Evolutionary conservation across 2,113 vertebrate genomes (phyloP), one percentile per base, ranked within the genome.

Genomic region (Apteryx mantelli): DNA sequence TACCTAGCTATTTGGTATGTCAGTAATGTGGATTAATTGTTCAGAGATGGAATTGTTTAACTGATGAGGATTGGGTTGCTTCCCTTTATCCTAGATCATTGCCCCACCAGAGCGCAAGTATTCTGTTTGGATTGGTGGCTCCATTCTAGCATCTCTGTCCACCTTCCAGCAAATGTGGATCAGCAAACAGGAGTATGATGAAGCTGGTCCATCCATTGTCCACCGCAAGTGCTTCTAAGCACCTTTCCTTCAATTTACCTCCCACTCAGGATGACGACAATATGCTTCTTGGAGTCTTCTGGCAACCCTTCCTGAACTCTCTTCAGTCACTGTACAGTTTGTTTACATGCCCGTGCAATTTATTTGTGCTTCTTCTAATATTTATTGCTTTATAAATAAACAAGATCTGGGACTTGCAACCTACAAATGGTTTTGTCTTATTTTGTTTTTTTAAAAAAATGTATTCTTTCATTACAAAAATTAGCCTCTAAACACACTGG

Each of bases 131-230:
- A 99, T 99, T 3, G 98, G 98, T 64, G 98, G 98, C 70, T 99
- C 98, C 89, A 99, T 99, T 90, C 97, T 99, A 44, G 98, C 98
- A 55, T 99, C 98, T 61, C 98, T 99, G 96, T 99, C 98, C 94
- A 99, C 99, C 95, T 99, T 99, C 98, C 99, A 99, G 97, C 99
- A 99, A 97, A 99, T 99, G 99, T 99, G 99, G 99, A 99, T 99
- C 97, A 99, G 99, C 94, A 99, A 99, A 97, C 99, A 99, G 82
- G 99, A 99, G 92, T 99, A 99, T 20, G 99, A 99, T 10, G 99
- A 99, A 90, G 99, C 99, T 40, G 99, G 99, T 42, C 99, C 99
- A 56, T 99, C 99, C 97, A 99, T 99, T 74, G 99, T 99, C 91
- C 99, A 99, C 97, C 98, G 99, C 98, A 99, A 99, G 97, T 99